A percentile compares a stretch with the other conserved stretches of the same genome.
phyloP scores from a whole-genome alignment of 1,140 invertebrate species.

The Leucophenga varia region DNA sequence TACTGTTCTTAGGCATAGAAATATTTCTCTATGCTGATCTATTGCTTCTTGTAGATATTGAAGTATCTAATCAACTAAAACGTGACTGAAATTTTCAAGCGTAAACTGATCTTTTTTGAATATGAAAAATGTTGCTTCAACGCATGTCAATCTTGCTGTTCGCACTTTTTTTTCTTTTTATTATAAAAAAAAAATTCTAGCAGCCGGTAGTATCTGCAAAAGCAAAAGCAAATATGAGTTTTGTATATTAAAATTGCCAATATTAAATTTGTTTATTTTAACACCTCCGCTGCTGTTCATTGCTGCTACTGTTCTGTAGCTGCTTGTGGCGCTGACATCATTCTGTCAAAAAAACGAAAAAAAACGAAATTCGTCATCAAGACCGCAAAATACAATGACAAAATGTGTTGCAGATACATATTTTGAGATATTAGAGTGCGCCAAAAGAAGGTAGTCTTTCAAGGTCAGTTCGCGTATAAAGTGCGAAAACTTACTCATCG shows the following conservation, averaged over 20 bases:
- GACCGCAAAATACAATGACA: conserved; percentile 18
- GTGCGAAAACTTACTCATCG: too few relatives aligned
- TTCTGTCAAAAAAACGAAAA: background rate
- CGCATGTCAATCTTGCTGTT: conserved; percentile 3
- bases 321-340: too few relatives aligned
- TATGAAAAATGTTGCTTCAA: background rate
- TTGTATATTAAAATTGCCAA: background rate
- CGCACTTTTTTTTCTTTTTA: background rate
- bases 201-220: background rate
- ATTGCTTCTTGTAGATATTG: conserved; percentile 2
- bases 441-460: too few relatives aligned
- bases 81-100: conserved; percentile 19
- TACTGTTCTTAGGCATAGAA: too few relatives aligned
- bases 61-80: conserved; percentile 23
- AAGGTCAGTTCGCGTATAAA: too few relatives aligned
- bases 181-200: background rate
- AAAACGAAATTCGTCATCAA: conserved; percentile 9
- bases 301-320: too few relatives aligned
- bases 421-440: background rate
- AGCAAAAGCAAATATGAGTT: background rate
- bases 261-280: conserved; percentile 11
- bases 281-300: conserved; percentile 14
- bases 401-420: conserved; percentile 15
- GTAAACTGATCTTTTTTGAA: conserved; percentile 6
- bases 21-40: conserved; percentile 4